phyloP scores from a whole-genome alignment of 2,888 invertebrate species.

The Tricholauxania praeusta region DNA sequence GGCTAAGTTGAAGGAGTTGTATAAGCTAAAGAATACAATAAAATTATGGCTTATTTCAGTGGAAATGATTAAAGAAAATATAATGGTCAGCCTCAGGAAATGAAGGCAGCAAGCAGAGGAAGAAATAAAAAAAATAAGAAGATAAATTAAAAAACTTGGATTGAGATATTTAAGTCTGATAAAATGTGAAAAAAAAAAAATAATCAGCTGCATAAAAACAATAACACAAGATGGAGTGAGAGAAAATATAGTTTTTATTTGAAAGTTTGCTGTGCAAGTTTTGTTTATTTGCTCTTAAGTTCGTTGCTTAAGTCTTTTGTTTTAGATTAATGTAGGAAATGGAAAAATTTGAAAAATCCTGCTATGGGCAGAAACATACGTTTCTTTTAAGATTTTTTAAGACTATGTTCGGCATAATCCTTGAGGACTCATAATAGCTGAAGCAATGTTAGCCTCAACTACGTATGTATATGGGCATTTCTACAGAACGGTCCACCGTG shows the following conservation, averaged over 20 bases:
- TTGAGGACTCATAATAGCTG: too few relatives aligned
- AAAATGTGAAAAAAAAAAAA: not conserved
- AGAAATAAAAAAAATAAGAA: not conserved
- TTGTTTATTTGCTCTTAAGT: not conserved
- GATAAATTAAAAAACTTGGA: not conserved
- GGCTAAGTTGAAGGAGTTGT: too few relatives aligned
- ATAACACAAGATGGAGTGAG: not conserved
- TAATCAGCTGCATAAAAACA: not conserved
- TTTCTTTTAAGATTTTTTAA: too few relatives aligned
- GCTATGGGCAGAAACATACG: too few relatives aligned
- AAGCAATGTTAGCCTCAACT: too few relatives aligned
- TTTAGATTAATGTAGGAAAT: too few relatives aligned
- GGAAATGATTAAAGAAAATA: constrained; percentile 32
- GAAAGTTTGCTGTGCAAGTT: too few relatives aligned
- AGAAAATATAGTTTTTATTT: too few relatives aligned
- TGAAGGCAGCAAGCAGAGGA: constrained; percentile 7
- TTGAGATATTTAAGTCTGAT: constrained; percentile 1
- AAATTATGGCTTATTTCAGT: constrained; percentile 17
- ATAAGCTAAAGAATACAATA: not conserved
- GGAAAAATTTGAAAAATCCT: too few relatives aligned
- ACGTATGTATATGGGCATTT: too few relatives aligned
- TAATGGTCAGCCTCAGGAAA: constrained; percentile 1
- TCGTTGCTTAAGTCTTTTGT: not conserved
- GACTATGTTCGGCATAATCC: too few relatives aligned
- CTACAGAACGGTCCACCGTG: too few relatives aligned